Evolutionary conservation across 2,888 invertebrate genomes (phyloP).

Genomic region (Monoplex corrugatus): DNA sequence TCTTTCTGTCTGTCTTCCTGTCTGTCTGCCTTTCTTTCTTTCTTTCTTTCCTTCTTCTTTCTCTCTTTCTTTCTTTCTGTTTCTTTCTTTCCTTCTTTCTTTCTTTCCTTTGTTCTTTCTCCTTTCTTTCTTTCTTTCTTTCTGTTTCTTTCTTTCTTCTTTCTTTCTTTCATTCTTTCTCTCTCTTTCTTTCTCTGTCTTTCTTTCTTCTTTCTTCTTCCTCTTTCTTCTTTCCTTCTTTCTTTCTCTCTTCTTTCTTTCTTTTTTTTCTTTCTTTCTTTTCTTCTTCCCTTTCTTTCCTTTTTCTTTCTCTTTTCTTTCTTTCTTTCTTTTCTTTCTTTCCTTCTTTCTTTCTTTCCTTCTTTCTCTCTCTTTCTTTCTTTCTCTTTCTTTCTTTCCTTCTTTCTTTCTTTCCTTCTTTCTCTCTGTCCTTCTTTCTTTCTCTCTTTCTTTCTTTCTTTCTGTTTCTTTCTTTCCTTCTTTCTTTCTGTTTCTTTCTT

Average conservation of each 20-base stretch:
- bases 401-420: background rate
- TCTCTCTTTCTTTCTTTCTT: background rate
- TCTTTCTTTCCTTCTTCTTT: too few relatives aligned
- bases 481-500: background rate
- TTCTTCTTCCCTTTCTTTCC: background rate
- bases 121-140: background rate
- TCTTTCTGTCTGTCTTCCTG: too few relatives aligned
- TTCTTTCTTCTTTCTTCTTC: too few relatives aligned
- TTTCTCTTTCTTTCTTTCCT: background rate
- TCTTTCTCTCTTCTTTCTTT: too few relatives aligned
- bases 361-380: background rate
- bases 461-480: background rate
- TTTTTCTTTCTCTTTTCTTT: too few relatives aligned
- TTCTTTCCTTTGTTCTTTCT: background rate
- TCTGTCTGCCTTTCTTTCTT: too few relatives aligned
- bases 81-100: too few relatives aligned
- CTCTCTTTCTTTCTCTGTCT: too few relatives aligned
- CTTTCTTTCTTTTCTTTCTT: background rate
- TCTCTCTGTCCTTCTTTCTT: constrained; percentile 14
- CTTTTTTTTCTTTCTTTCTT: background rate
- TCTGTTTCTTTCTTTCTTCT: too few relatives aligned
- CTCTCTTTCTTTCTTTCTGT: too few relatives aligned
- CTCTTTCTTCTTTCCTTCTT: too few relatives aligned
- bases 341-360: background rate
- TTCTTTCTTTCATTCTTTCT: too few relatives aligned